Evolutionary conservation across 2,888 invertebrate species (phyloP), one percentile per base, ranked within the genome.

Genomic region (Mechanitis mazaeus): DNA sequence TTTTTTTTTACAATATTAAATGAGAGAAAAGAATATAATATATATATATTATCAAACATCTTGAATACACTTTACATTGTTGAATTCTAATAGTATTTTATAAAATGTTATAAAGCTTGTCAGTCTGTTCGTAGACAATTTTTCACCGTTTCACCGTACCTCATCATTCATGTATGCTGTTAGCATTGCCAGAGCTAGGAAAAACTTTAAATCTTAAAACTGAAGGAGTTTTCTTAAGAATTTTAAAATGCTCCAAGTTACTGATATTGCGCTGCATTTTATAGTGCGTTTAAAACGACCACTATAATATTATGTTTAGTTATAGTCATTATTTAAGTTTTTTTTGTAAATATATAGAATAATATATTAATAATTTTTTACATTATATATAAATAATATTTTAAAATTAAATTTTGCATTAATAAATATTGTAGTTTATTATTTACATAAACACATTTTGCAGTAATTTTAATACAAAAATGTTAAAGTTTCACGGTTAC

Each of bases 81-180:
- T 31, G 59, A 58, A 33, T 54, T 54, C 54, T 33, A 33, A 59
- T 54, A 33, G 33, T 47, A 57, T 55, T 55, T 33, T 20, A 6
- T 33, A 45, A 28, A n/a, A 33, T 35, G 35, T 45, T 54, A 54
- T 33, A 35, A 28, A 59, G 54, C 46, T 38, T 38, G 55, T 55
- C 59, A 35, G 59, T 54, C 59, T 50, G n/a, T 35, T 31, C 33
- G n/a, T 53, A 45, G 45, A 12, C 55, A 45, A 58, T 58, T 42
- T 62, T 56, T 59, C 53, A 59, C 47, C 55, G 62, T 47, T 33
- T 54, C 66, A 35, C 31, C 28, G 45, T 63, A 56, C 64, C 63
- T 63, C 65, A 69, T 68, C 68, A 68, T 66, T 70, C 68, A 66
- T 69, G 65, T 63, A 68, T 64, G 66, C 65, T 65, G 68, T 68